Evolutionary conservation across 37 sponge, comb jelly and placozoan genomes (phyloP).

Genomic region (Tethya wilhelma): DNA sequence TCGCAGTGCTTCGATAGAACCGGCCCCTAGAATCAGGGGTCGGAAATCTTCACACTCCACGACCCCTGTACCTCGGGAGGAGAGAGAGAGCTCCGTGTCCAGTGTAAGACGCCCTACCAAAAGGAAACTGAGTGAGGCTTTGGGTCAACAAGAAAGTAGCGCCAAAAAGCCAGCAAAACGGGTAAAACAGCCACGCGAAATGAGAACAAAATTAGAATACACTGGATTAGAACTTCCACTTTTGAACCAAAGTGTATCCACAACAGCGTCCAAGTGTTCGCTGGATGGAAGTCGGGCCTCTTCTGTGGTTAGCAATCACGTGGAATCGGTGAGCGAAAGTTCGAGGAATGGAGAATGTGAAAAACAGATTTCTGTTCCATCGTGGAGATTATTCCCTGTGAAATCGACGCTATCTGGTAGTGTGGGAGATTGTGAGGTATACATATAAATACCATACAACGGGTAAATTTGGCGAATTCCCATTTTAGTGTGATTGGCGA

Average conservation of each 20-base stretch:
- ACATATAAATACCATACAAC: too few species aligned
- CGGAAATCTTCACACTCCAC: not conserved
- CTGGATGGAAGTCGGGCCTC: not conserved
- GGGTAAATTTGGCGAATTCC: too few species aligned
- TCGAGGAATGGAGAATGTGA: not conserved
- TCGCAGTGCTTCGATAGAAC: constrained; percentile 51
- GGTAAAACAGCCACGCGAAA: constrained; percentile 2
- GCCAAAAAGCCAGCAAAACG: not conserved
- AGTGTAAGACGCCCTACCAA: not conserved
- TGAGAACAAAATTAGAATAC: constrained; percentile 19
- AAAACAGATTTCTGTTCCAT: not conserved
- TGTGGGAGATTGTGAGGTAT: constrained; percentile 4
- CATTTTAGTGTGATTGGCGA: too few species aligned
- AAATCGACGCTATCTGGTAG: not conserved
- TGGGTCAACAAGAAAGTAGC: not conserved
- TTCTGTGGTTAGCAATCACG: not conserved
- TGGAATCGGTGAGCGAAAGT: not conserved
- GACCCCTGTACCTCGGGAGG: constrained; percentile 27
- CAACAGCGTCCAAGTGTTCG: not conserved
- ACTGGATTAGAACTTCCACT: constrained; percentile 3
- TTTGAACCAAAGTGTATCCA: not conserved
- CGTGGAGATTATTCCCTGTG: not conserved
- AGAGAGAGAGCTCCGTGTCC: not conserved
- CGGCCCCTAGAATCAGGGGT: not conserved
- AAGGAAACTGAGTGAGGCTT: not conserved